Conservation (phyloP, 2,888 invertebrate species). For the Endomychus coccineus region DNA sequence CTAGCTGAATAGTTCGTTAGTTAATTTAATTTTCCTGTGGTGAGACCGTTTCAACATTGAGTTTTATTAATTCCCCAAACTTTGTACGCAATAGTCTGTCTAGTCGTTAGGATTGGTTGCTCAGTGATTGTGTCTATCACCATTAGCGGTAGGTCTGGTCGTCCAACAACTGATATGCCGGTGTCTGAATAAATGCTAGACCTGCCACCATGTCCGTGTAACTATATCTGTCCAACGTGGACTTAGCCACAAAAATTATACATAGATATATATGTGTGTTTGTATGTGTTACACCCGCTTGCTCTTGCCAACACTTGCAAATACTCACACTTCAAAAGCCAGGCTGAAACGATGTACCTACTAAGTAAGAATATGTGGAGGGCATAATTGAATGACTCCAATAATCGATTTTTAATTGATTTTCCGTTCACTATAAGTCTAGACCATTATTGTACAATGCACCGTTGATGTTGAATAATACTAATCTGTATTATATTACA, state of each 20-base stretch:
- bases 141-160: conserved; percentile 31
- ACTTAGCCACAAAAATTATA: conserved; percentile 13
- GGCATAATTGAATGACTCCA: no score
- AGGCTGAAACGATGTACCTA: not conserved
- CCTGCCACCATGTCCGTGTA: conserved; percentile 13
- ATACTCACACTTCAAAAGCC: conserved; percentile 7
- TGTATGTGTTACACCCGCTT: conserved; percentile 10
- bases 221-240: conserved; percentile 20
- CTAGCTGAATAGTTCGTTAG: no score
- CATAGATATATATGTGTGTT: not conserved
- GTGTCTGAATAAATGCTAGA: conserved; percentile 14
- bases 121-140: conserved; percentile 31
- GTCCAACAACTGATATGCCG: conserved; percentile 24
- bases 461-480: no score
- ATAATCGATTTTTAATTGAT: no score
- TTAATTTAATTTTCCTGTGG: not conserved
- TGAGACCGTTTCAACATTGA: not conserved
- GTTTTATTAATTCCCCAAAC: conserved; percentile 4
- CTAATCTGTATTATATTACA: no score
- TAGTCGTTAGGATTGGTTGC: conserved; percentile 36
- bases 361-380: conserved; percentile 3
- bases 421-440: no score
- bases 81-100: conserved; percentile 31
- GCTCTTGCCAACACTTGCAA: conserved; percentile 13
- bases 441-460: no score